Percentiles rank a stretch among this genome's conserved stretches.
Conservation (phyloP, 2,113 vertebrate genomes). For the Gallinago jamesoni region DNA sequence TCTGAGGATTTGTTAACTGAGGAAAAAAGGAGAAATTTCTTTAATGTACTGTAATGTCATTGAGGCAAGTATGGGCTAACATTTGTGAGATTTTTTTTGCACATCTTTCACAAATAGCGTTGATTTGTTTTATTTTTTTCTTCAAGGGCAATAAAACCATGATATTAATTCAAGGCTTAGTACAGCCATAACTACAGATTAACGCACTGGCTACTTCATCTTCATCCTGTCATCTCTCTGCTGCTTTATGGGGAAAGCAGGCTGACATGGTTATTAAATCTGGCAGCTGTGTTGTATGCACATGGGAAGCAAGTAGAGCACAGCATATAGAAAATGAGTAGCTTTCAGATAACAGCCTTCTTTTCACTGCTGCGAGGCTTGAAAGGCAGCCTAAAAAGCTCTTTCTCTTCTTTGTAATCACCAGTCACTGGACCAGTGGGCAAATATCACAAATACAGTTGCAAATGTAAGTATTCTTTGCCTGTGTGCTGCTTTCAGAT, state of each 20-base stretch:
- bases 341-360: constrained; percentile 48
- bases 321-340: constrained; percentile 61
- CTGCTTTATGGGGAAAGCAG: constrained; percentile 40
- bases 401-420: constrained; percentile 16
- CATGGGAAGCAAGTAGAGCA: constrained; percentile 52
- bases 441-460: constrained; percentile 11
- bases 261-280: constrained; percentile 71
- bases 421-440: constrained; percentile 22
- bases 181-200: constrained; percentile 51
- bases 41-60: background rate
- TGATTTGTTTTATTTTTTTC: background rate
- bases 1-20: background rate
- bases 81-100: constrained; percentile 11
- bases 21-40: background rate
- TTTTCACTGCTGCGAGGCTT: constrained; percentile 23
- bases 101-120: background rate
- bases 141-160: background rate
- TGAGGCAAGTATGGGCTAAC: background rate
- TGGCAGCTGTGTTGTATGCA: constrained; percentile 73
- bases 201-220: background rate
- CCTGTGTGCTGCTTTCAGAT: background rate
- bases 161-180: constrained; percentile 33
- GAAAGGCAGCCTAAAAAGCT: constrained; percentile 33
- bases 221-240: constrained; percentile 60
- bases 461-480: constrained; percentile 75